Base-by-base conservation (phyloP, 1,140 invertebrate genomes). In the Amyelois transitella region DNA sequence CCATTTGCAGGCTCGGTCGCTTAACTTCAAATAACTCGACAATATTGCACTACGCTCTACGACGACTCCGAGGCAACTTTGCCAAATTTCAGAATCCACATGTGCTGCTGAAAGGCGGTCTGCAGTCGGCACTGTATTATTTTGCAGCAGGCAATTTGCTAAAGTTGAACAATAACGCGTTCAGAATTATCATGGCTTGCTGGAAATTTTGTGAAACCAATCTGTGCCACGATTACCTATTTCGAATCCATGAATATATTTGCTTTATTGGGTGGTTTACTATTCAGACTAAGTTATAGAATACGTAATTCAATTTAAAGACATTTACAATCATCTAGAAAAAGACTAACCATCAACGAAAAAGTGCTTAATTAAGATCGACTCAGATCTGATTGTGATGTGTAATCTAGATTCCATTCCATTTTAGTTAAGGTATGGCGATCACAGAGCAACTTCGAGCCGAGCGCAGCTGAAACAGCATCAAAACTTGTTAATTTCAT, bases 401-500 rank as follows among this genome's bases (percentile, higher is more conserved):
- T 28, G 7, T 28, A 28, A 28, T 28, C 25, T 28, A 28, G 25
- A 28, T 28, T 28, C 12, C 25, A 12, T 8, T 5, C 25, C 25
- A n/a, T n/a, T n/a, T n/a, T n/a, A n/a, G n/a, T n/a, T n/a, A n/a
- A n/a, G n/a, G n/a, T n/a, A n/a, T n/a, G n/a, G n/a, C n/a, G n/a
- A n/a, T n/a, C n/a, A n/a, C 1, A 8, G 25, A 2, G 12, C 7
- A 28, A 28, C 25, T 28, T 28, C 7, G 25, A 28, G 32, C 12
- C 32, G 3, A 21, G 45, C 45, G 22, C 21, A 20, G 18, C 22
- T 50, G 50, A 50, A 56, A 51, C 53, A 43, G 8, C 54, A 56
- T 55, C 62, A 60, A 55, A 62, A 74, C 60, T 72, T 66, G 57
- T 66, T 70, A 70, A 72, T 64, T 60, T 55, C 54, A 64, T 63